Evolutionary conservation across 2,113 vertebrate genomes (phyloP), one percentile per base, ranked within the genome.

Genomic region (Gracilinanus agilis): DNA sequence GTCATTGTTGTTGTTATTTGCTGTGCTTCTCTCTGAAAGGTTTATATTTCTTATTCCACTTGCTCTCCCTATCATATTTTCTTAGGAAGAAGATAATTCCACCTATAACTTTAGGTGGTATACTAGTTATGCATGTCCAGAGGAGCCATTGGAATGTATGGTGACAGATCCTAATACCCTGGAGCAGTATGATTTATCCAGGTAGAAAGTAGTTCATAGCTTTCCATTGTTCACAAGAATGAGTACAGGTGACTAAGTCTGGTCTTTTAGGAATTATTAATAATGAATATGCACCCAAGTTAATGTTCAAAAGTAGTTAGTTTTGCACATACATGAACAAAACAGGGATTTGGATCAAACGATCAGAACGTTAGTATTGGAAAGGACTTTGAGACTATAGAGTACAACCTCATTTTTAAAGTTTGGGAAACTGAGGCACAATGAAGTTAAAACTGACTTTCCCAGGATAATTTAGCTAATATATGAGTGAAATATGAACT

Each of bases 21-120:
- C 21, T 58, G 0, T 95, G 95, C 54, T 83, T 1, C 24, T 89
- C 0, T 34, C n/a, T 94, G 19, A 83, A n/a, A 83, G n/a, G 7
- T 23, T 83, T 75, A n/a, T 21, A 8, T 83, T 16, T 23, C 88
- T 49, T 44, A 23, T 6, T 89, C 3, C 54, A 40, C 54, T 54
- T 58, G 55, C 29, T 5, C 0, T 54, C 24, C 34, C 2, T 58
- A 34, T 93, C 34, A 25, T 58, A 24, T 24, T 95, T 53, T 90
- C 44, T 24, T 54, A 99, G 99, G 92, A 97, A 16, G 99, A 99
- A 97, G 99, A 99, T 95, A 98, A 98, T 0, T 99, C 98, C 90
- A 99, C 99, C 0, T 99, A 99, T 94, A 99, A 99, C 98, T 99
- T 99, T 97, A 99, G 98, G 92, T 99, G 99, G 99, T 99, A 99